phyloP scores from a whole-genome alignment of 2,797 vertebrate genomes.

The Rhyacichthys aspro region DNA sequence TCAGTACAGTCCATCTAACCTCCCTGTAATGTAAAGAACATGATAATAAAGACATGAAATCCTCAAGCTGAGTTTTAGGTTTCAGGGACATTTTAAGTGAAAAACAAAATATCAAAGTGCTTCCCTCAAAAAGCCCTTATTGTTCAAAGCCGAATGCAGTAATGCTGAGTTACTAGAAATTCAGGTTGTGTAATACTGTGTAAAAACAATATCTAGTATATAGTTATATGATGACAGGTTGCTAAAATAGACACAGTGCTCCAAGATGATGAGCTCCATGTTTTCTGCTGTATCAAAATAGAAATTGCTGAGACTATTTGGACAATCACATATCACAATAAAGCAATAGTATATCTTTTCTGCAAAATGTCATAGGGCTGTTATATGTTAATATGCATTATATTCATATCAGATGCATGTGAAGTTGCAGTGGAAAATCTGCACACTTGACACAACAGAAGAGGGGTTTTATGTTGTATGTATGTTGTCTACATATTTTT shows the following conservation, averaged over 20 bases:
- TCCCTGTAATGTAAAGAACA: too few relatives aligned
- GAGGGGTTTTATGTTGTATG: too few relatives aligned
- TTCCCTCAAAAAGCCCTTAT: background rate
- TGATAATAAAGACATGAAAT: too few relatives aligned
- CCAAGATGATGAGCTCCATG: background rate
- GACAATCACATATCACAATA: background rate
- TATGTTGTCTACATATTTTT: too few relatives aligned
- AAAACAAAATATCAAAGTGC: conserved; percentile 8
- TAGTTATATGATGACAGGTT: background rate
- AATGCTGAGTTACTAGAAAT: background rate
- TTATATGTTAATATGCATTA: too few relatives aligned
- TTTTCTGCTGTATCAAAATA: conserved; percentile 1
- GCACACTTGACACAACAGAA: too few relatives aligned
- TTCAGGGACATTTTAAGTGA: background rate
- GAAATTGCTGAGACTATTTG: background rate
- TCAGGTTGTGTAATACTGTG: background rate
- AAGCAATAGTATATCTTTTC: background rate
- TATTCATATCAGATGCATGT: too few relatives aligned
- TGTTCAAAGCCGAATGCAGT: background rate
- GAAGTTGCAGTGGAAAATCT: too few relatives aligned
- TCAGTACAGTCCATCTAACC: too few relatives aligned
- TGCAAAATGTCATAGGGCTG: too few relatives aligned
- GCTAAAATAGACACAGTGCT: background rate
- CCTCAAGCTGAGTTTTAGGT: background rate
- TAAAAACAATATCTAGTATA: conserved; percentile 4